Conservation (phyloP, 2,888 invertebrate genomes). For the Drosophila mimica region DNA sequence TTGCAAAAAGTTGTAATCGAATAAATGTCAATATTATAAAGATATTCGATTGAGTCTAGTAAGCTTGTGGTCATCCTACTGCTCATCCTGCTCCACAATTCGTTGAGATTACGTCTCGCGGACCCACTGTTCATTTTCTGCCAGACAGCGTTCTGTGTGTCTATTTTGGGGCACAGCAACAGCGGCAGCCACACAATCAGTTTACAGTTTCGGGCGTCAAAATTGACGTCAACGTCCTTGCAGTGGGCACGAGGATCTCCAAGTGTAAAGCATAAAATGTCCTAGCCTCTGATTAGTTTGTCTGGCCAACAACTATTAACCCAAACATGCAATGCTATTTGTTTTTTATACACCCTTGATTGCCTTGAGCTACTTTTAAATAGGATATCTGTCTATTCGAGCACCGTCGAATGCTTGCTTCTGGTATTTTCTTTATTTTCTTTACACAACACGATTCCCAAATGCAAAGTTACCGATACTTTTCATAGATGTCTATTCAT, state of each 20-base stretch:
- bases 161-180: slow-evolving; percentile 61
- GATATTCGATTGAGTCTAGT: neutral
- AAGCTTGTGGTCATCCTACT: neutral
- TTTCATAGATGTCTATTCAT: slow-evolving; percentile 7
- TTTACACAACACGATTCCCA: slow-evolving; percentile 26
- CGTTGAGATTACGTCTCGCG: neutral
- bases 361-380: neutral
- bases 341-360: neutral
- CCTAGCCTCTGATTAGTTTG: slow-evolving; percentile 42
- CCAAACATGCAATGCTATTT: slow-evolving; percentile 24
- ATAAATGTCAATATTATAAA: neutral
- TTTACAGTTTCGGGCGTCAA: slow-evolving; percentile 19
- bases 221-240: slow-evolving; percentile 11
- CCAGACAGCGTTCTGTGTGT: slow-evolving; percentile 12
- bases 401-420: neutral
- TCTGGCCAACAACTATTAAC: slow-evolving; percentile 24
- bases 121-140: slow-evolving; percentile 6
- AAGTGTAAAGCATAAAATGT: slow-evolving; percentile 32
- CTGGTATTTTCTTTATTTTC: neutral
- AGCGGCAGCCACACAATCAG: slow-evolving; percentile 32
- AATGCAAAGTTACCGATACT: slow-evolving; percentile 25
- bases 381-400: neutral
- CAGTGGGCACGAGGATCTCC: slow-evolving; percentile 8
- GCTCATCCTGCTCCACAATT: neutral
- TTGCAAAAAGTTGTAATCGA: neutral